phyloP scores from a whole-genome alignment of 2,888 invertebrate genomes.

The Pelosia muscerda region DNA sequence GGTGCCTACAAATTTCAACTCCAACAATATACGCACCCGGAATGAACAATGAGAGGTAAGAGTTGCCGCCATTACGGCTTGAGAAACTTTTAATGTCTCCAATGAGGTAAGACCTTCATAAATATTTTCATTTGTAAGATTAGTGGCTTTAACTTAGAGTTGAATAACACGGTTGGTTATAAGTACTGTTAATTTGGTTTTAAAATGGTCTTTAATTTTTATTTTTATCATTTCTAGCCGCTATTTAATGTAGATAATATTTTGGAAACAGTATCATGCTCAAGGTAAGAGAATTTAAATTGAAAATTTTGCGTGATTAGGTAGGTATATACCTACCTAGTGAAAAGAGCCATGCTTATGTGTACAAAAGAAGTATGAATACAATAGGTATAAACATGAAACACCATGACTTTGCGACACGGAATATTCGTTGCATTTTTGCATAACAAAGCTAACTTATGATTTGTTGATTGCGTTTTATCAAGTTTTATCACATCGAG shows the following conservation, averaged over 20 bases:
- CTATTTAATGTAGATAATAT: constrained; percentile 31
- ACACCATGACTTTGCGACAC: constrained; percentile 77
- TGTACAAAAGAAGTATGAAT: constrained; percentile 75
- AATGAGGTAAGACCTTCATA: constrained; percentile 81
- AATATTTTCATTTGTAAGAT: constrained; percentile 79
- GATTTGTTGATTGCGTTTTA: constrained; percentile 73
- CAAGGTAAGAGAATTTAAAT: constrained; percentile 54
- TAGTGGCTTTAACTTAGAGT: constrained; percentile 75
- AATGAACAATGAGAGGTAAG: constrained; percentile 83
- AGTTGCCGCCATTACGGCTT: constrained; percentile 77
- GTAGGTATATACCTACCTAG: no score
- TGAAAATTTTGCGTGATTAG: constrained; percentile 66
- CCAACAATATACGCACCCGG: constrained; percentile 83
- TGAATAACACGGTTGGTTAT: constrained; percentile 60
- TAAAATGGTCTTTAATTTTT: constrained; percentile 33
- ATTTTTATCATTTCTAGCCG: constrained; percentile 40
- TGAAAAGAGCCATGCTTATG: constrained; percentile 64
- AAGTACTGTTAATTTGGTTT: constrained; percentile 64
- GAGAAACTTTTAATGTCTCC: constrained; percentile 84
- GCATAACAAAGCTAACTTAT: constrained; percentile 78
- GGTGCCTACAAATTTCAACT: constrained; percentile 84
- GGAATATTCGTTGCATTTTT: constrained; percentile 82
- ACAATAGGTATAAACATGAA: constrained; percentile 79
- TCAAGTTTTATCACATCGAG: constrained; percentile 66
- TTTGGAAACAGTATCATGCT: constrained; percentile 35